Conservation (phyloP, 2,888 invertebrate genomes). For the Drosophila limbata region DNA sequence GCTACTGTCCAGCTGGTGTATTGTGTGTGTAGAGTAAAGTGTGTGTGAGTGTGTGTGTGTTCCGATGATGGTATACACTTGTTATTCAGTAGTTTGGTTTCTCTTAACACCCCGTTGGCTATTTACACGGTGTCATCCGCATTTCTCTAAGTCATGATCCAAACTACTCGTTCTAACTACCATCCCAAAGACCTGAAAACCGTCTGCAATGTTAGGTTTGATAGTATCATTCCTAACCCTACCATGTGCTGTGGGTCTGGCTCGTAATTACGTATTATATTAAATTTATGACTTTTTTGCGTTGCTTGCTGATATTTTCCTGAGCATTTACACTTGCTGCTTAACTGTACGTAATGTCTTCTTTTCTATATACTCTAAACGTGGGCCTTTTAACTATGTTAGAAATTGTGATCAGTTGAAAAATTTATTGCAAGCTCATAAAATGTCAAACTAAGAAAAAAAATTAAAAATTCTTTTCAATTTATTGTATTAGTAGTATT, state of each 20-base stretch:
- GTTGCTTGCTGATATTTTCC: conserved; percentile 22
- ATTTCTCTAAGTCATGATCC: conserved; percentile 67
- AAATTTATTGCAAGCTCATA: neutral
- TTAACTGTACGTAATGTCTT: conserved; percentile 58
- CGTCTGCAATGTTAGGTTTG: neutral
- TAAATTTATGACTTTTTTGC: conserved; percentile 48
- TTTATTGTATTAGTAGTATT: too few species aligned
- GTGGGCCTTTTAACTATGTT: neutral
- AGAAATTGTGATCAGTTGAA: neutral
- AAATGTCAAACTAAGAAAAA: too few species aligned
- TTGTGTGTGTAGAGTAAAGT: conserved; percentile 29
- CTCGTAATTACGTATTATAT: conserved; percentile 68
- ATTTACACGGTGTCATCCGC: conserved; percentile 69
- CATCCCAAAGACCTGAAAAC: conserved; percentile 12
- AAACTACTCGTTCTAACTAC: conserved; percentile 37
- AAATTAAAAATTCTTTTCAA: too few species aligned
- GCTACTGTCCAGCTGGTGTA: conserved; percentile 53
- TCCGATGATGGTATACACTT: conserved; percentile 63
- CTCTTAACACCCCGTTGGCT: conserved; percentile 49
- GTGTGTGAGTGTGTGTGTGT: conserved; percentile 5
- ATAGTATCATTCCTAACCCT: conserved; percentile 2
- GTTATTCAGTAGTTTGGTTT: conserved; percentile 61
- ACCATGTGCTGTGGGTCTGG: conserved; percentile 15
- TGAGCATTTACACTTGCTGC: conserved; percentile 44
- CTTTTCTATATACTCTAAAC: conserved; percentile 22